A percentile compares a stretch with the other conserved stretches of the same genome.
These are phyloP conservation scores for Andrena bicolor DNA, from an alignment of 2,888 invertebrate genomes.

Conservation along the genomic window DNA sequence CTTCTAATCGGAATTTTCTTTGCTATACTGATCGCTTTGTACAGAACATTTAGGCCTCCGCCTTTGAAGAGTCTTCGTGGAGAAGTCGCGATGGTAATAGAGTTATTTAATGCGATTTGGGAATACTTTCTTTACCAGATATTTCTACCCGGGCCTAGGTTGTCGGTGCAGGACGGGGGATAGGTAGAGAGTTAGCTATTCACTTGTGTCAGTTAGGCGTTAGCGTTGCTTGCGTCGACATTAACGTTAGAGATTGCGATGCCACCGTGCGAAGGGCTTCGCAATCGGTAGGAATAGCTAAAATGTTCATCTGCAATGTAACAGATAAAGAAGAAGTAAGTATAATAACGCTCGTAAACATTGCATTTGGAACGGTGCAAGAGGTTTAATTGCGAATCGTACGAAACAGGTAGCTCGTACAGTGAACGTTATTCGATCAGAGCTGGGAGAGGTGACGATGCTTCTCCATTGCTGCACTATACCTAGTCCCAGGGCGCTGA, in stretches of 20 bases:
- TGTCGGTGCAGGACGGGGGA: slow-evolving; percentile 90
- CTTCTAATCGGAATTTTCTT: slow-evolving; percentile 86
- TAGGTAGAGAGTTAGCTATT: slow-evolving; percentile 88
- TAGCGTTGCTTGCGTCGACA: slow-evolving; percentile 89
- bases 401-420: slow-evolving; percentile 83
- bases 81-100: slow-evolving; percentile 88
- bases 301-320: slow-evolving; percentile 87
- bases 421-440: slow-evolving; percentile 85
- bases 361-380: background rate
- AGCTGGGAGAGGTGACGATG: slow-evolving; percentile 88
- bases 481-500: slow-evolving; percentile 87
- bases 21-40: slow-evolving; percentile 86
- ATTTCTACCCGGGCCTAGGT: slow-evolving; percentile 84
- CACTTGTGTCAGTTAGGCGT: slow-evolving; percentile 87
- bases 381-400: slow-evolving; percentile 28
- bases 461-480: slow-evolving; percentile 88
- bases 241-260: slow-evolving; percentile 86
- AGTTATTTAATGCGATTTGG: too few species aligned
- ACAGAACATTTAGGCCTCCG: slow-evolving; percentile 86
- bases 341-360: slow-evolving; percentile 9
- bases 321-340: slow-evolving; percentile 85
- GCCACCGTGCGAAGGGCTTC: slow-evolving; percentile 86
- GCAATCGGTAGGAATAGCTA: slow-evolving; percentile 85
- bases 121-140: background rate
- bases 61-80: slow-evolving; percentile 87